Evolutionary conservation across 2,113 vertebrate genomes (phyloP), one percentile per base, ranked within the genome.

Genomic region (Pseudorectes ferrugineus): DNA sequence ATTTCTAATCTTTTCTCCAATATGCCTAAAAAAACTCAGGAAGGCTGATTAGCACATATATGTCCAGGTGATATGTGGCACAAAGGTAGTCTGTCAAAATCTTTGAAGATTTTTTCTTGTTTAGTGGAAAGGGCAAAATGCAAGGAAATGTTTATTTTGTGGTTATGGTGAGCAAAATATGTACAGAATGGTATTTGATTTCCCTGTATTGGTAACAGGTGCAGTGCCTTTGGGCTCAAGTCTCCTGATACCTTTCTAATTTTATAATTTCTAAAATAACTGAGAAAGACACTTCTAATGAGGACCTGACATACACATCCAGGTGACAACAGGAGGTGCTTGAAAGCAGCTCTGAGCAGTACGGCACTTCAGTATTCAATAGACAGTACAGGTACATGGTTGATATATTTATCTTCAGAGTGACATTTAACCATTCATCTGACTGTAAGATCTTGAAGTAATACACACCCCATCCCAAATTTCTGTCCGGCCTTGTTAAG

Each of bases 271-370:
- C 74, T 88, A 94, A 96, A 94, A 91, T 61, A 96, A 40, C 24
- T 51, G 52, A 66, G 73, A 83, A 79, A 95, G 75, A 43, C 20
- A 70, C 46, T 91, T 97, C 58, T 49, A 94, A 67, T 61, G 67
- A 76, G 80, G 89, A 78, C 85, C 92, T 92, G 83, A 94, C 54
- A 73, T 59, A 49, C 70, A 84, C 26, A 81, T 75, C 62, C 77
- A 67, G 93, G 83, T 90, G 85, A 94, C 75, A 81, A 96, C 40
- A 97, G 82, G 90, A 92, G 89, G 84, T 92, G 75, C 89, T 94
- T 93, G 95, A 96, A 96, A 97, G 86, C 65, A 92, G 40, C 92
- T 95, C 87, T 81, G 59, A 93, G 75, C 78, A 96, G 73, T 40
- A 92, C 38, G 70, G 82, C 66, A 33, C 51, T n/a, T 59, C 78